A percentile compares a stretch with the other conserved stretches of the same genome.
Conservation (phyloP, 2,797 vertebrate genomes). For the Periparus ater region DNA sequence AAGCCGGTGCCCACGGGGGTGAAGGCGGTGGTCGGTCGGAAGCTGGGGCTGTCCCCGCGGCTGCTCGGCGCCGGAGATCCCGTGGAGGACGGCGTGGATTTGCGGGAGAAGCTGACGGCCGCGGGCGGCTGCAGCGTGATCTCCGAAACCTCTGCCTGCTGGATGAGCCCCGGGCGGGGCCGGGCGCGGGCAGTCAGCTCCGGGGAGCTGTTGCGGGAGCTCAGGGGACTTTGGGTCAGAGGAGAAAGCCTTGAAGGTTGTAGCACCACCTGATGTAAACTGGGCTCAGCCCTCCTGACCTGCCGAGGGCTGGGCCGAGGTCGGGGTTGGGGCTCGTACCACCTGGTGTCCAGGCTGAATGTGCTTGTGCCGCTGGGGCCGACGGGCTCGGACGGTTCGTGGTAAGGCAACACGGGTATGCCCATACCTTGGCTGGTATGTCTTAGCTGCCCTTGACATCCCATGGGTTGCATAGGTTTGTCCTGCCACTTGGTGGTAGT, state of each 20-base stretch:
- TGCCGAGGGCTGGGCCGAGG: constrained; percentile 97
- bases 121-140: constrained; percentile 92
- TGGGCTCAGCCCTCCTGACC: constrained; percentile 90
- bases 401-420: constrained; percentile 99
- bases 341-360: constrained; percentile 97
- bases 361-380: constrained; percentile 91
- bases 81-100: constrained; percentile 91
- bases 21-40: constrained; percentile 89
- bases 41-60: constrained; percentile 85
- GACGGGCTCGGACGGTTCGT: constrained; percentile 89
- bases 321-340: constrained; percentile 91
- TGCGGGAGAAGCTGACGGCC: constrained; percentile 91
- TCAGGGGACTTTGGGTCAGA: constrained; percentile 96
- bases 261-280: constrained; percentile 97
- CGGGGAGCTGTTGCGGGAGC: constrained; percentile 94
- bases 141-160: constrained; percentile 92
- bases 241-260: constrained; percentile 97
- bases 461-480: constrained; percentile 97
- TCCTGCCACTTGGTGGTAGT: constrained; percentile 88
- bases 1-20: constrained; percentile 90
- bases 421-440: constrained; percentile 99
- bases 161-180: constrained; percentile 91
- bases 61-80: constrained; percentile 90
- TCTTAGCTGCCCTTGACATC: constrained; percentile 98
- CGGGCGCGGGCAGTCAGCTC: constrained; percentile 93